phyloP scores from a whole-genome alignment of 1,140 invertebrate genomes.

The Neodiprion virginianus region DNA sequence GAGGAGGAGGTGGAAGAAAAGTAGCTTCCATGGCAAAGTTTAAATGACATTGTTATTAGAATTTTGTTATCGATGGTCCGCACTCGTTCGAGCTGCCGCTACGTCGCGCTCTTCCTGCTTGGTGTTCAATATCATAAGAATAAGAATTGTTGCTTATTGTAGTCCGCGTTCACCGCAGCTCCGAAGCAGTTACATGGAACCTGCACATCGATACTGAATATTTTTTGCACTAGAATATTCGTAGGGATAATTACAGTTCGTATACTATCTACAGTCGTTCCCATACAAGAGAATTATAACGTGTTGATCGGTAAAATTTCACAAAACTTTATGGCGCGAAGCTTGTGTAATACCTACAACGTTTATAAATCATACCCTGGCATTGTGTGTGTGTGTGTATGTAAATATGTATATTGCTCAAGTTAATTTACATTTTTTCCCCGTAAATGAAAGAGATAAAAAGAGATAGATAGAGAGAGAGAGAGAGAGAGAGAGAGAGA shows the following conservation, averaged over 20 bases:
- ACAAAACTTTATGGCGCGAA: too few relatives aligned
- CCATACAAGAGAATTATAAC: too few relatives aligned
- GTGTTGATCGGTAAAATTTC: too few relatives aligned
- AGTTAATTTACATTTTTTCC: not conserved
- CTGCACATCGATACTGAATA: not conserved
- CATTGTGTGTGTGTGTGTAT: too few relatives aligned
- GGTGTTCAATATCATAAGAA: not conserved
- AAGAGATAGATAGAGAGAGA: not conserved
- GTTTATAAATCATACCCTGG: too few relatives aligned
- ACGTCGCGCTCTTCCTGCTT: not conserved
- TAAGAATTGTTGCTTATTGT: too few relatives aligned
- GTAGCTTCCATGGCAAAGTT: constrained; percentile 2
- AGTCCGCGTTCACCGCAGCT: too few relatives aligned
- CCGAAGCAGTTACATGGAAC: not conserved
- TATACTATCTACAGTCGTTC: too few relatives aligned
- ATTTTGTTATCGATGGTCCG: constrained; percentile 1
- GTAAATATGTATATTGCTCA: too few relatives aligned
- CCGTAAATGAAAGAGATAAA: not conserved
- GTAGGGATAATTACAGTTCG: not conserved
- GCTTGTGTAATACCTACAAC: too few relatives aligned
- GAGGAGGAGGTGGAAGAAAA: not conserved
- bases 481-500: not conserved
- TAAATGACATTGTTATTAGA: constrained; percentile 6
- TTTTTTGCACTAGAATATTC: not conserved
- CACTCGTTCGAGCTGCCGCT: not conserved